Evolutionary conservation across 2,113 vertebrate genomes (phyloP), one percentile per base, ranked within the genome.

Genomic region (Calidris pugnax): DNA sequence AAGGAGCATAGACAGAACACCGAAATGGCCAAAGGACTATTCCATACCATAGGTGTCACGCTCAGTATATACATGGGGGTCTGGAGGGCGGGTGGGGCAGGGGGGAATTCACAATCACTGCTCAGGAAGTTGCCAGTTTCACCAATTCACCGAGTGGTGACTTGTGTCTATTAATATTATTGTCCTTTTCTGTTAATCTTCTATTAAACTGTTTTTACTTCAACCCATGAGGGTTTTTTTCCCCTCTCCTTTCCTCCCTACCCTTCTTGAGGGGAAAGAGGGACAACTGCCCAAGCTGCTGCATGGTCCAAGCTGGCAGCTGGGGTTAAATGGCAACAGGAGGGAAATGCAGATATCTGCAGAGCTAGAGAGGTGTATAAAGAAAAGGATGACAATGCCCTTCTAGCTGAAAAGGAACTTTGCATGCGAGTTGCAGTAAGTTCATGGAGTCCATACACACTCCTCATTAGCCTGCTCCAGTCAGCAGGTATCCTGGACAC

Each of bases 351-450:
- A 83, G 59, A 28, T 14, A n/a, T 14, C 12, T 59, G 14, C 23
- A 33, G 2, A 82, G 53, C 30, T 47, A 4, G 5, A 56, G 39
- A 47, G 41, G 28, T 10, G 20, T 14, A 4, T 17, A 39, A 55
- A 73, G 37, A 50, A 80, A 90, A 67, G 47, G 47, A 84, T 59
- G 17, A 22, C 20, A n/a, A 30, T 5, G 9, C 5, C 22, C 16
- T 83, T 23, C 9, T 26, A 68, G 39, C 45, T 39, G 35, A 69
- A 75, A 90, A 68, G 53, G 47, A 83, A n/a, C 35, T 57, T 53
- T 37, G 41, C 10, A 10, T 10, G 4, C 0, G 1, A 64, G 26
- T 47, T 55, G 23, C 69, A 55, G 0, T 62, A 77, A 68, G 27
- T 37, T 48, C 21, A 28, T 24, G 12, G 23, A 43, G 18, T 21